Evolutionary conservation across 2,797 vertebrate genomes (phyloP).

Genomic region (Pseudocheirus occidentalis): DNA sequence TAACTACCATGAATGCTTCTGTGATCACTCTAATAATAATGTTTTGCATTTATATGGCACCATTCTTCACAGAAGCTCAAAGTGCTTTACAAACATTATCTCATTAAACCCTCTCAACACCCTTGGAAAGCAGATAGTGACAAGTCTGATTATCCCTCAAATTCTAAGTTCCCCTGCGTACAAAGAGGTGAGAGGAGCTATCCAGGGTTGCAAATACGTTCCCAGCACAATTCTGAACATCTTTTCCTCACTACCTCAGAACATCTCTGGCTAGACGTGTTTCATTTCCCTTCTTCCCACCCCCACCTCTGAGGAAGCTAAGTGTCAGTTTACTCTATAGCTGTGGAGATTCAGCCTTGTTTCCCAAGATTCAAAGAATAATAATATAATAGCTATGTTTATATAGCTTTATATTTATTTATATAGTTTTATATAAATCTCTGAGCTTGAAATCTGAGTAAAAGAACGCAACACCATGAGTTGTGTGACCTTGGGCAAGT

Average conservation of each 20-base stretch:
- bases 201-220: neutral
- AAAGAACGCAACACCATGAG: too few relatives aligned
- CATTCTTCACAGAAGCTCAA: conserved; percentile 63
- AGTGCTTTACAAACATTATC: conserved; percentile 75
- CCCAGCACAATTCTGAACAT: neutral
- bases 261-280: neutral
- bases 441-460: too few relatives aligned
- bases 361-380: conserved; percentile 10
- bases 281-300: neutral
- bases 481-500: too few relatives aligned
- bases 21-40: conserved; percentile 63
- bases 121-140: conserved; percentile 55
- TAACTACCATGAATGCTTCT: conserved; percentile 60
- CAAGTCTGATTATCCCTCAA: conserved; percentile 63
- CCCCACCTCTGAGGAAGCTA: neutral
- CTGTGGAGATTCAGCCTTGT: neutral
- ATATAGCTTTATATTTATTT: neutral
- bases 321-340: conserved; percentile 16
- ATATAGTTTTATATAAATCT: neutral
- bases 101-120: conserved; percentile 73
- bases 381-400: neutral
- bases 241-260: neutral
- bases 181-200: neutral
- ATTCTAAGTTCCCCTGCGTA: neutral
- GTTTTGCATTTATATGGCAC: conserved; percentile 71